Base-by-base conservation (phyloP, 2,113 vertebrate species). In the Oryzias melastigma region DNA sequence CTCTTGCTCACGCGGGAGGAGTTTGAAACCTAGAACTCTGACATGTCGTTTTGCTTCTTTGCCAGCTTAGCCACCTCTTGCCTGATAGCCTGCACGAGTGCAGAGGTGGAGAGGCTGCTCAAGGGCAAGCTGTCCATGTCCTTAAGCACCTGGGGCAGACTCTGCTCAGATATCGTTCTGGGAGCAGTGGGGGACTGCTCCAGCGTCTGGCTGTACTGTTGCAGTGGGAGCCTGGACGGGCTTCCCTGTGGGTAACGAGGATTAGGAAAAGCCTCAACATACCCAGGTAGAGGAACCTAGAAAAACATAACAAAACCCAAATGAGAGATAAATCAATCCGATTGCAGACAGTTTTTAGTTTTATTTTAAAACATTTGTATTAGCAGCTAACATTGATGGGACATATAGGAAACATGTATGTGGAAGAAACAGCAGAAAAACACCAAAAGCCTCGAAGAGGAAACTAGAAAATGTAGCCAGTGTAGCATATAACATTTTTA, bases 41-140 rank as follows among this genome's bases (percentile, higher is more conserved):
- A 98, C 93, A 98, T 94, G 74, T 98, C 95, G 1, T 94, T 96
- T 79, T 98, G 96, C 82, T 98, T 99, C 90, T 96, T 98, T 14
- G 97, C 97, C 89, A 99, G 88, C 59, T 99, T 99, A 79, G 97
- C 96, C 79, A 99, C 97, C 71, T 99, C 97, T 66, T 98, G 95
- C 1, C 96, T 89, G 76, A 98, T 99, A 16, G 97, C 97, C 89
- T 96, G 96, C 77, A 99, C 96, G 0, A 99, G 91, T 27, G 96
- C 96, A 0, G 97, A 95, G 0, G 97, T 98, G 75, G 96, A 98
- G 80, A 99, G 95, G 85, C 94, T 97, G 90, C 93, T 94, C 78
- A 98, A 89, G 14, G 93, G 93, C 7, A 92, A 92, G 0, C 92
- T 80, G 0, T 94, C 92, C 77, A 88, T 84, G 71, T 80, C 65